Evolutionary conservation across 2,113 vertebrate species (phyloP).

Genomic region (Xiphorhynchus elegans): DNA sequence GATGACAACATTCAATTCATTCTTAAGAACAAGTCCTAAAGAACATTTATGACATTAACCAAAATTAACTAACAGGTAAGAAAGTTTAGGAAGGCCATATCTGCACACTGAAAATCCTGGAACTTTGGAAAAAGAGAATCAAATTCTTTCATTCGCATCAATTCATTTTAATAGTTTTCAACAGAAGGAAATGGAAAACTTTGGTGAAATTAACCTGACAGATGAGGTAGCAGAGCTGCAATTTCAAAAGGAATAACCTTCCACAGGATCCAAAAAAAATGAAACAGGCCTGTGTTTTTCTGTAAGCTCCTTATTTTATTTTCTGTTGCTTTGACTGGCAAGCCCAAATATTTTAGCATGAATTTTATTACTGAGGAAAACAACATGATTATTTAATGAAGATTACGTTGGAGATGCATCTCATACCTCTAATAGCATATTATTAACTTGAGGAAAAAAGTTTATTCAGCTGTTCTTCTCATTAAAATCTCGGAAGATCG

Average conservation of each 20-base stretch:
- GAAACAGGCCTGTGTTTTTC: conserved; percentile 40
- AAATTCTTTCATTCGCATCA: not conserved
- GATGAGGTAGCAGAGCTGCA: conserved; percentile 47
- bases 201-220: conserved; percentile 51
- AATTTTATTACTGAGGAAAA: conserved; percentile 53
- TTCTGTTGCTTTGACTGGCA: conserved; percentile 62
- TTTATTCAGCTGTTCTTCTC: conserved; percentile 41
- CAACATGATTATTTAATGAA: conserved; percentile 58
- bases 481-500: not conserved
- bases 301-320: conserved; percentile 59
- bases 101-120: not conserved
- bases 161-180: conserved; percentile 51
- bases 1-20: not conserved
- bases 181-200: conserved; percentile 50
- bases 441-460: conserved; percentile 21
- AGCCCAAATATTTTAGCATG: conserved; percentile 56
- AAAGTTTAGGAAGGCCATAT: not conserved
- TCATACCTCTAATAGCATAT: conserved; percentile 41
- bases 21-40: not conserved
- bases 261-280: conserved; percentile 37
- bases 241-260: conserved; percentile 45
- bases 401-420: not conserved
- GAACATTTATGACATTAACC: not conserved
- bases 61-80: not conserved
- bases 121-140: not conserved